Conservation (phyloP, 2,888 invertebrate species). For the Lacanobia wlatinum region DNA sequence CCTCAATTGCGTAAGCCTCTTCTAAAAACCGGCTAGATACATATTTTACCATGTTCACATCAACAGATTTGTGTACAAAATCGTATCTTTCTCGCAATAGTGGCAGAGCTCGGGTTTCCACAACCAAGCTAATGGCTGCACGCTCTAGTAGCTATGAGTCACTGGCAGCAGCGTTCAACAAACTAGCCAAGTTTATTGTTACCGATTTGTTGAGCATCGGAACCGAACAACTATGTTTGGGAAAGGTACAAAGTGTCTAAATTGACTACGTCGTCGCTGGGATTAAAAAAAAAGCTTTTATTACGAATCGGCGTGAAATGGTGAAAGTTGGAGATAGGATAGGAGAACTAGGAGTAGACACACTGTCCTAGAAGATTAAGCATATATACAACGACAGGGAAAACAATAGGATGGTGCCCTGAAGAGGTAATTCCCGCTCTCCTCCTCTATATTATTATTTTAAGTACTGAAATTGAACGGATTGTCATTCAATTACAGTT, state of each 20-base stretch:
- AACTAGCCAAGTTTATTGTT: conserved; percentile 53
- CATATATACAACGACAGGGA: not conserved
- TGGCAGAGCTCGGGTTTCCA: conserved; percentile 34
- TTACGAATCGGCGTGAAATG: not conserved
- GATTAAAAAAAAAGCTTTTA: not conserved
- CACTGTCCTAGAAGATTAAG: not conserved
- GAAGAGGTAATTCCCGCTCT: not conserved
- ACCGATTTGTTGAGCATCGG: conserved; percentile 31
- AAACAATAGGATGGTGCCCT: not conserved
- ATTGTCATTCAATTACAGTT: too few species aligned
- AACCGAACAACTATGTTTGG: conserved; percentile 19
- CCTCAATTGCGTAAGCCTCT: not conserved
- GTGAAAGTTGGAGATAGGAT: not conserved
- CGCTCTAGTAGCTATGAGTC: conserved; percentile 62
- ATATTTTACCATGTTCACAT: not conserved
- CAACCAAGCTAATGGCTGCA: conserved; percentile 52
- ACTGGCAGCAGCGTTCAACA: conserved; percentile 38
- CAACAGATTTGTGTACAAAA: conserved; percentile 40
- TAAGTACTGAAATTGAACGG: too few species aligned
- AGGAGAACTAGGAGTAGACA: not conserved
- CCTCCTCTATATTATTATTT: too few species aligned
- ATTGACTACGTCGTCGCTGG: not conserved
- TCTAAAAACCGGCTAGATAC: not conserved
- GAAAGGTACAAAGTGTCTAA: conserved; percentile 1
- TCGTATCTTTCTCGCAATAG: conserved; percentile 55